A percentile compares a stretch with the other conserved stretches of the same genome.
Evolutionary conservation across 2,888 invertebrate genomes (phyloP).

Genomic region (Pilophorus perplexus): DNA sequence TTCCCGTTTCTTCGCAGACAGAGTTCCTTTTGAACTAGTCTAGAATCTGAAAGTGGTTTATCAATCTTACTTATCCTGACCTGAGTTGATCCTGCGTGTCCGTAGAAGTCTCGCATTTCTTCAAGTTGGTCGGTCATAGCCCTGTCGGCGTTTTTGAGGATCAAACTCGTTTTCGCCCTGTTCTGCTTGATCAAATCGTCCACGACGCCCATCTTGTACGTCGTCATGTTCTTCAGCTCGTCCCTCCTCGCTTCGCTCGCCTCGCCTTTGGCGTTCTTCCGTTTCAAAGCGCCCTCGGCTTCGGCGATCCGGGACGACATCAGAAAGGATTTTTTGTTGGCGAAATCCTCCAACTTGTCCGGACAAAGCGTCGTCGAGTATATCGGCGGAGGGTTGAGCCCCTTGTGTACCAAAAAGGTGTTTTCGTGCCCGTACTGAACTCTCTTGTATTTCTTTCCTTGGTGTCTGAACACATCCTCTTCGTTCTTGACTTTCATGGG

Average conservation of each 20-base stretch:
- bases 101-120: slow-evolving; percentile 35
- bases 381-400: slow-evolving; percentile 9
- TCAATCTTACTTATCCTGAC: no score
- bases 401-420: slow-evolving; percentile 15
- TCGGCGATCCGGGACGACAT: neutral
- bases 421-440: slow-evolving; percentile 6
- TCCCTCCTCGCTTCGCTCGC: slow-evolving; percentile 28
- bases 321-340: neutral
- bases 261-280: slow-evolving; percentile 7
- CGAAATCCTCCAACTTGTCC: neutral
- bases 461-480: slow-evolving; percentile 7
- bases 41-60: no score
- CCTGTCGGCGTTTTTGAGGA: slow-evolving; percentile 9
- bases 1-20: no score
- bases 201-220: neutral
- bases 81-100: slow-evolving; percentile 15
- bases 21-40: no score
- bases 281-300: neutral
- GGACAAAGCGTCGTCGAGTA: slow-evolving; percentile 4
- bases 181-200: slow-evolving; percentile 9
- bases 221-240: slow-evolving; percentile 7
- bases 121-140: slow-evolving; percentile 21
- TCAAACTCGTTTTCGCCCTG: neutral
- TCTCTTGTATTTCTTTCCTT: slow-evolving; percentile 22
- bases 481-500: neutral